These are phyloP conservation scores for Euphydryas editha DNA, from an alignment of 2,888 invertebrate species.

Conservation along the genomic window DNA sequence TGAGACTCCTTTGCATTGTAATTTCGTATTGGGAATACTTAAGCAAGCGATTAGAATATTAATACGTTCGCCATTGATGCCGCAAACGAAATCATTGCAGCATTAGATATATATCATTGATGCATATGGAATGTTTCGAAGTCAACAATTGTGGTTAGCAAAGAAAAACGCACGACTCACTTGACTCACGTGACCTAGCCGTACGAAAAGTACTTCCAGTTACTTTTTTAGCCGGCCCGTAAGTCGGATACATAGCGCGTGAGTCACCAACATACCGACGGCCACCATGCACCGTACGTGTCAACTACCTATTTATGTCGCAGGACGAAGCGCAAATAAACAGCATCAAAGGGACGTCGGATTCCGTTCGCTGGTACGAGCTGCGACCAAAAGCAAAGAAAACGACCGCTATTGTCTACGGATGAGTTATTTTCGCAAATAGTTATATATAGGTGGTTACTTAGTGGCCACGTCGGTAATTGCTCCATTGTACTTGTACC, in stretches of 20 bases:
- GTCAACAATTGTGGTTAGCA: background rate
- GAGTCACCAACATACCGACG: constrained; percentile 73
- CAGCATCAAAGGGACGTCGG: constrained; percentile 79
- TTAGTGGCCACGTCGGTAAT: constrained; percentile 21
- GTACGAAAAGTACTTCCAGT: constrained; percentile 62
- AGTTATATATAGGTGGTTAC: constrained; percentile 54
- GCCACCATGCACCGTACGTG: constrained; percentile 75
- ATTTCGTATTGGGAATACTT: constrained; percentile 60
- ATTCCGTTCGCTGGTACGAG: constrained; percentile 66
- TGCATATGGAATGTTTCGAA: background rate
- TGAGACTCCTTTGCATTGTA: constrained; percentile 57
- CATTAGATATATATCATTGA: background rate
- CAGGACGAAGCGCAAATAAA: constrained; percentile 82
- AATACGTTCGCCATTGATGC: constrained; percentile 25
- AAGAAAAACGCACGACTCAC: constrained; percentile 1
- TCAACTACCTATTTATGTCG: constrained; percentile 82
- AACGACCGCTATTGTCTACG: constrained; percentile 80
- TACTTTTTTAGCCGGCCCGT: constrained; percentile 64
- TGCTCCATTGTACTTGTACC: constrained; percentile 25
- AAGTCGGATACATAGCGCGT: constrained; percentile 62
- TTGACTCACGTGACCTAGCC: background rate
- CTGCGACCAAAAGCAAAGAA: constrained; percentile 66
- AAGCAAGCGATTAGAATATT: constrained; percentile 54
- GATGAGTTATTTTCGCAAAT: constrained; percentile 80
- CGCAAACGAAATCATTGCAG: background rate